phyloP scores from a whole-genome alignment of 2,113 vertebrate species.

The Oriolus oriolus region DNA sequence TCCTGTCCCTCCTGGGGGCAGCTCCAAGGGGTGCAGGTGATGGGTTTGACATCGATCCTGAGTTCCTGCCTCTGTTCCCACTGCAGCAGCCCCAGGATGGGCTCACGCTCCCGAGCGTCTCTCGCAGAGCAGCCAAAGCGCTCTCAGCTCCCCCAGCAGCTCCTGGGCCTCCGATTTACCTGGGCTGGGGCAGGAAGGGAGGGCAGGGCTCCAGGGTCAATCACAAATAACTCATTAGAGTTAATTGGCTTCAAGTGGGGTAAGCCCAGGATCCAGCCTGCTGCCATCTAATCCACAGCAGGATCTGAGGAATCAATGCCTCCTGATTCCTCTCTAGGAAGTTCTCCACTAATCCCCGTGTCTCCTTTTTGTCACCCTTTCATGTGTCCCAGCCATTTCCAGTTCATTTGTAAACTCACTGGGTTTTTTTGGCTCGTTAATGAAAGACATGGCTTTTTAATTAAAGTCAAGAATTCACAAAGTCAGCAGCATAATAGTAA shows the following conservation, averaged over 20 bases:
- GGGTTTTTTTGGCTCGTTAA: background rate
- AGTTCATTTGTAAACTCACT: background rate
- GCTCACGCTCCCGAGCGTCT: background rate
- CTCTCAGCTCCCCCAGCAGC: background rate
- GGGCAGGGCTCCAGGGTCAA: background rate
- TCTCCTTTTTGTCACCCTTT: background rate
- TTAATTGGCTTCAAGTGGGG: background rate
- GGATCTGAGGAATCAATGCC: background rate
- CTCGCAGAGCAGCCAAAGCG: background rate
- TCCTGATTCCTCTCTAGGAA: background rate
- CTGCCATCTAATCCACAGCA: background rate
- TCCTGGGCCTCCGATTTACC: background rate
- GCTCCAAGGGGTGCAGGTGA: background rate
- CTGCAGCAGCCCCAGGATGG: background rate
- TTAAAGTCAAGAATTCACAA: background rate
- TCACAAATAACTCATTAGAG: background rate
- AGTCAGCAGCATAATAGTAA: constrained; percentile 72
- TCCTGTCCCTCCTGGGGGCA: background rate
- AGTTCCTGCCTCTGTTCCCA: background rate
- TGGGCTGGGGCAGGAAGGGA: background rate
- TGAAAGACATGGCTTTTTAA: constrained; percentile 4
- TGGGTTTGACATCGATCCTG: background rate
- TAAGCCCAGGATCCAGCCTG: background rate
- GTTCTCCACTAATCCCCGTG: background rate
- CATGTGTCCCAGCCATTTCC: background rate